These are phyloP conservation scores for Crocidura indochinensis DNA, from an alignment of 2,797 vertebrate genomes.

Conservation along the genomic window DNA sequence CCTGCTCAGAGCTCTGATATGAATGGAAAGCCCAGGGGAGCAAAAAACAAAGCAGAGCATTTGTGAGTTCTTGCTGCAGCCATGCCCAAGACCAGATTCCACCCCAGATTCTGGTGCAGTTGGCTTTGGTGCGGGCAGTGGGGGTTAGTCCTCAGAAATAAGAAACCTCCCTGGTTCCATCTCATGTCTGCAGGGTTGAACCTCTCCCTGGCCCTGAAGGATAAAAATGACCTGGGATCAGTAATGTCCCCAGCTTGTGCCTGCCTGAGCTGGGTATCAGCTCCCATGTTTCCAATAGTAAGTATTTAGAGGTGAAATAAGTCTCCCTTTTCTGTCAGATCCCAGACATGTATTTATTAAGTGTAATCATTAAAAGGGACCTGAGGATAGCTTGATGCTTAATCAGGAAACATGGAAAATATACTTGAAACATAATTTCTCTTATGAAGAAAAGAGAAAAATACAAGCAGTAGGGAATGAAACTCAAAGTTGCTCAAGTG, in stretches of 20 bases:
- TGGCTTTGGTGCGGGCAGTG: not conserved
- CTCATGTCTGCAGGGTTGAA: not conserved
- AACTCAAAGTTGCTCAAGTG: slow-evolving; percentile 45
- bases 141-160: not conserved
- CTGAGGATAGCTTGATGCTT: slow-evolving; percentile 71
- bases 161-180: not conserved
- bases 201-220: not conserved
- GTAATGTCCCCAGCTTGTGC: not conserved
- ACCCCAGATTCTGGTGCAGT: not conserved
- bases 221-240: not conserved
- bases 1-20: slow-evolving; percentile 53
- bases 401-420: slow-evolving; percentile 61
- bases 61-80: not conserved
- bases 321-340: slow-evolving; percentile 63
- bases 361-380: slow-evolving; percentile 80
- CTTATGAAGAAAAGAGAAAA: slow-evolving; percentile 51
- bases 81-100: not conserved
- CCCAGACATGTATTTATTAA: slow-evolving; percentile 81
- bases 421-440: slow-evolving; percentile 46
- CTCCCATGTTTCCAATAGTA: slow-evolving; percentile 14
- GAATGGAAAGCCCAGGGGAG: not conserved
- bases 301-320: not conserved
- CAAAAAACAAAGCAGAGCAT: not conserved
- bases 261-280: not conserved
- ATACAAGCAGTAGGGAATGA: slow-evolving; percentile 6